A percentile compares a stretch with the other conserved stretches of the same genome.
Conservation (phyloP, 2,113 vertebrate genomes). For the Ginglymostoma cirratum region DNA sequence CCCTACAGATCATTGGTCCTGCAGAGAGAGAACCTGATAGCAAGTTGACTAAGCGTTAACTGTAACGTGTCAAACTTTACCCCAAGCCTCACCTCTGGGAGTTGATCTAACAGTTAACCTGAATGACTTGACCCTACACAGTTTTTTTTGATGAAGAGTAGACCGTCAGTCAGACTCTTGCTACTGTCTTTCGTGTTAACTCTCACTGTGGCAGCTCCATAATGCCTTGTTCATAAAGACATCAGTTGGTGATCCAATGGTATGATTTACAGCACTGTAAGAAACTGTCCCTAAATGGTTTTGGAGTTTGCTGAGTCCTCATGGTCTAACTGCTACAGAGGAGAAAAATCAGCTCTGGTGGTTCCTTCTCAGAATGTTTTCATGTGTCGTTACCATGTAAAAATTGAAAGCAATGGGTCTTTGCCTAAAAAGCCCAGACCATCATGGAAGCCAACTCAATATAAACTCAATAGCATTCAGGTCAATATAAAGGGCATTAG, state of each 20-base stretch:
- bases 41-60: not conserved
- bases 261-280: not conserved
- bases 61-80: not conserved
- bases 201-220: not conserved
- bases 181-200: not conserved
- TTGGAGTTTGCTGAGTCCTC: not conserved
- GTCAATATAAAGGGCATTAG: not conserved
- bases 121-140: not conserved
- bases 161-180: not conserved
- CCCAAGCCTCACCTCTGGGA: not conserved
- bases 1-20: not conserved
- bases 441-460: no score
- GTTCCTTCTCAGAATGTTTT: not conserved
- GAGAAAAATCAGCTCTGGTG: not conserved
- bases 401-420: not conserved
- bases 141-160: not conserved
- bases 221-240: not conserved
- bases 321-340: not conserved
- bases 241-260: not conserved
- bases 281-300: not conserved
- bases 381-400: not conserved
- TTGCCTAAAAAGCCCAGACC: not conserved
- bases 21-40: not conserved
- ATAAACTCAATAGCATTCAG: no score
- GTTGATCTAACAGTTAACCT: not conserved